Evolutionary conservation across 2,113 vertebrate genomes (phyloP).

Genomic region (Protomyctophum bolini): DNA sequence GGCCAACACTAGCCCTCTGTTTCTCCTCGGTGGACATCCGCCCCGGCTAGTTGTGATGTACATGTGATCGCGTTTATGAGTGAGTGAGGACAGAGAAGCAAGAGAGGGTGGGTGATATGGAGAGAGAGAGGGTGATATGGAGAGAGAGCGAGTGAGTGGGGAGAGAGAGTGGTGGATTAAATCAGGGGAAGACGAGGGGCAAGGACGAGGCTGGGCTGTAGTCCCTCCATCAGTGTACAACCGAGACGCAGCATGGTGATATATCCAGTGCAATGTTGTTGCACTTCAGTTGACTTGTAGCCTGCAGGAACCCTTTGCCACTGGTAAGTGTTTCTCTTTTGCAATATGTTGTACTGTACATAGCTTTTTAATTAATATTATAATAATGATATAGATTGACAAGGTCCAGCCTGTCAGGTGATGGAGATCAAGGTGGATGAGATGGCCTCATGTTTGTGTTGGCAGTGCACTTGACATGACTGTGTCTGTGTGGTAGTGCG

Average conservation of each 20-base stretch:
- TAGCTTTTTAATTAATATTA: conserved; percentile 16
- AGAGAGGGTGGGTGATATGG: conserved; percentile 7
- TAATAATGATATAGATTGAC: conserved; percentile 14
- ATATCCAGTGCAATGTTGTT: conserved; percentile 32
- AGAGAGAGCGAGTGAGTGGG: conserved; percentile 24
- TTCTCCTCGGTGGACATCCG: conserved; percentile 62
- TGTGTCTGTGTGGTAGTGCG: neutral
- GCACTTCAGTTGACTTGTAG: conserved; percentile 38
- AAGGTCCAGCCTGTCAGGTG: conserved; percentile 52
- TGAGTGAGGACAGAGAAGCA: conserved; percentile 6
- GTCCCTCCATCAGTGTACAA: conserved; percentile 40
- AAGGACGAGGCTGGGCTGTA: conserved; percentile 42
- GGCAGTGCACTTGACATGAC: conserved; percentile 6
- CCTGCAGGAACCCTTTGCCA: conserved; percentile 23
- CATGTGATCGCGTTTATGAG: conserved; percentile 54
- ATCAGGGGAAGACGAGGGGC: conserved; percentile 55
- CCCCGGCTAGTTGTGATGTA: conserved; percentile 37
- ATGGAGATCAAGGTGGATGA: conserved; percentile 37
- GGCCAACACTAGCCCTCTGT: conserved; percentile 68
- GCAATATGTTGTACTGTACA: conserved; percentile 20
- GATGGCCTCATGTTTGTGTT: conserved; percentile 25
- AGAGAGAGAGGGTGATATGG: conserved; percentile 33
- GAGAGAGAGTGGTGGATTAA: conserved; percentile 34
- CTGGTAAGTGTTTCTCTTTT: conserved; percentile 21
- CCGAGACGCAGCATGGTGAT: conserved; percentile 34